A percentile compares a stretch with the other conserved stretches of the same genome.
phyloP scores from a whole-genome alignment of 2,888 invertebrate species.

The Noctua fimbriata region DNA sequence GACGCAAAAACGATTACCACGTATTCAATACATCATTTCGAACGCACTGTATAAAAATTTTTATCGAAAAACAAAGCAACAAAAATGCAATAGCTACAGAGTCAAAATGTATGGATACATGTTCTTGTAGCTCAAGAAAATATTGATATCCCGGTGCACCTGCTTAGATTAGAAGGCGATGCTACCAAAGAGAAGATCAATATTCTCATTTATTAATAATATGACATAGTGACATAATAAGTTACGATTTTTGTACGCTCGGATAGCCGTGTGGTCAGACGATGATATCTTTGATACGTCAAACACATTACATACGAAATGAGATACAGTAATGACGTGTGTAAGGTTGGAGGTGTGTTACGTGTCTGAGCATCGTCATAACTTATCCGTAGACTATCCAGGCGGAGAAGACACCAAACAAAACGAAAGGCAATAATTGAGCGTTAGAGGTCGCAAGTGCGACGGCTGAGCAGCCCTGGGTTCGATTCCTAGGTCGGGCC shows the following conservation, averaged over 20 bases:
- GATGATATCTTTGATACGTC: constrained; percentile 44
- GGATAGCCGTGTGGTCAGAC: constrained; percentile 36
- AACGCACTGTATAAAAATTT: too few relatives aligned
- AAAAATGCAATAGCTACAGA: too few relatives aligned
- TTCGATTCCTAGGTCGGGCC: not conserved
- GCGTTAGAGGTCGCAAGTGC: too few relatives aligned
- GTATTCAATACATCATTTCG: too few relatives aligned
- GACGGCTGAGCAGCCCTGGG: not conserved
- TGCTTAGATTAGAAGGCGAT: not conserved
- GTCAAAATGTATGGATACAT: too few relatives aligned
- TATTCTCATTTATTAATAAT: not conserved
- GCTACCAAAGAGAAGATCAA: not conserved
- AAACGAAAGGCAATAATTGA: not conserved
- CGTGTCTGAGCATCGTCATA: constrained; percentile 11
- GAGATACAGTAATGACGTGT: constrained; percentile 42
- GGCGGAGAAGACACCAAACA: not conserved
- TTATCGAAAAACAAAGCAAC: too few relatives aligned
- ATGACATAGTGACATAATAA: constrained; percentile 8
- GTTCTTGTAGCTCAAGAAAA: not conserved
- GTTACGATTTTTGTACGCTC: not conserved
- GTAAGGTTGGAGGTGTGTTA: constrained; percentile 32
- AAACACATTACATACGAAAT: constrained; percentile 15
- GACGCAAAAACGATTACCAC: too few relatives aligned
- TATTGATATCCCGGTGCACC: not conserved
- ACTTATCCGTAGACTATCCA: not conserved